Base-by-base conservation (phyloP, 2,888 invertebrate genomes). In the Andricus quercusramuli region DNA sequence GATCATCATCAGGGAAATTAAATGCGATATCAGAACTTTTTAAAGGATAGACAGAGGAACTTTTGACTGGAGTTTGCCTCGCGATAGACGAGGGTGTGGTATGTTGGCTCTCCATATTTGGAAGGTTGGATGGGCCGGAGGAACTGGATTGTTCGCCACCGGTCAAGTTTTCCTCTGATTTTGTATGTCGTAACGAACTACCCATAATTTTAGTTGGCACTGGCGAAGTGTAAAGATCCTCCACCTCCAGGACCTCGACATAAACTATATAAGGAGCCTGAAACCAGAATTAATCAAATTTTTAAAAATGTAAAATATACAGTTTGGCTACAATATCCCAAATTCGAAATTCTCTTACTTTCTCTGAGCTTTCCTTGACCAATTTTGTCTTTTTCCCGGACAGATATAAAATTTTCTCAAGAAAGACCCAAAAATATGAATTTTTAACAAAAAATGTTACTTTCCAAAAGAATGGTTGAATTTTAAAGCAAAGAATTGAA, bases 221-320 rank as follows among this genome's bases (percentile, higher is more conserved):
- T 1, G 98, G 96, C 78, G 97, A 97, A 1, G 97, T 95, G 89
- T 96, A 95, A 65, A 97, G 94, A 91, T 97, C 96, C 80, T 96
- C 96, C 77, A 97, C 96, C 93, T 98, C 98, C 66, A 98, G 94
- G 11, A 99, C 98, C 94, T 99, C 99, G 80, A 99, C 97, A 93
- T 99, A 99, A 92, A 99, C 97, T 90, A 99, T 97, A 93, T 98
- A 99, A 0, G 99, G 99, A 76, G 99, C 99, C 96, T 96, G 87
- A 64, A 90, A 90, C 79, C 20, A 80, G 59, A 78, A 51, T 64
- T 77, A 83, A 78, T 77, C 37, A 62, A 67, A 6, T 78, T 29
- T 15, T 11, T 22, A 44, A 11, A 8, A 51, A 41, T 41, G 41
- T 9, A 9, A 37, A 37, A 6, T 37, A 37, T 8, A 37, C 37